Conservation (phyloP, 2,797 vertebrate species). For the Acanthornis magna region DNA sequence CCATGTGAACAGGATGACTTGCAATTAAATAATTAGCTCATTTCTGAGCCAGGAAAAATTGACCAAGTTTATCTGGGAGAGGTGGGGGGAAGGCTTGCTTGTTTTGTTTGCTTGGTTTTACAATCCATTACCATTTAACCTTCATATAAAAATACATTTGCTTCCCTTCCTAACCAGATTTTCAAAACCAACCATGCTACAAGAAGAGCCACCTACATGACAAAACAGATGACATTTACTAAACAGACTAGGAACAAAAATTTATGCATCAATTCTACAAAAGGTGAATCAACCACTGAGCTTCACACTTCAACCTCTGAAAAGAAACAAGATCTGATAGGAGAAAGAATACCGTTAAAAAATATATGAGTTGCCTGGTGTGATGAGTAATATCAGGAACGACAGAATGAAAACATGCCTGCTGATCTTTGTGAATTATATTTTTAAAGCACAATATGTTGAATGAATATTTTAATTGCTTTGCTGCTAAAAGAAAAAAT, state of each 20-base stretch:
- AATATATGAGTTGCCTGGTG: not conserved
- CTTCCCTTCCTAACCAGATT: not conserved
- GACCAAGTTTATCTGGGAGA: not conserved
- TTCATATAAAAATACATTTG: not conserved
- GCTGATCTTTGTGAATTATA: not conserved
- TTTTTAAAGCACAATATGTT: conserved; percentile 29
- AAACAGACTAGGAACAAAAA: not conserved
- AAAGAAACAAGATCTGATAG: not conserved
- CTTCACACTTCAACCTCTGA: not conserved
- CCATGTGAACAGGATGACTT: not conserved
- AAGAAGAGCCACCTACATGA: not conserved
- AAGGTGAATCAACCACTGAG: conserved; percentile 4
- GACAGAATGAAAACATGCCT: not conserved
- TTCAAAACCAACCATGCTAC: not conserved
- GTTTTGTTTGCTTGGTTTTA: not conserved
- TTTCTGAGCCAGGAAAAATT: not conserved
- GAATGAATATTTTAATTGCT: conserved; percentile 39
- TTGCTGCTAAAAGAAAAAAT: not conserved
- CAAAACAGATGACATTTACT: not conserved
- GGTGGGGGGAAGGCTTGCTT: not conserved
- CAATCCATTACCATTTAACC: not conserved
- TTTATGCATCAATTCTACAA: not conserved
- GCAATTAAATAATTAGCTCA: not conserved
- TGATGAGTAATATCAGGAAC: not conserved
- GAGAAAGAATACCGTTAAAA: conserved; percentile 2